These are phyloP conservation scores for Watsonalla binaria DNA, from an alignment of 2,888 invertebrate genomes.

Conservation along the genomic window DNA sequence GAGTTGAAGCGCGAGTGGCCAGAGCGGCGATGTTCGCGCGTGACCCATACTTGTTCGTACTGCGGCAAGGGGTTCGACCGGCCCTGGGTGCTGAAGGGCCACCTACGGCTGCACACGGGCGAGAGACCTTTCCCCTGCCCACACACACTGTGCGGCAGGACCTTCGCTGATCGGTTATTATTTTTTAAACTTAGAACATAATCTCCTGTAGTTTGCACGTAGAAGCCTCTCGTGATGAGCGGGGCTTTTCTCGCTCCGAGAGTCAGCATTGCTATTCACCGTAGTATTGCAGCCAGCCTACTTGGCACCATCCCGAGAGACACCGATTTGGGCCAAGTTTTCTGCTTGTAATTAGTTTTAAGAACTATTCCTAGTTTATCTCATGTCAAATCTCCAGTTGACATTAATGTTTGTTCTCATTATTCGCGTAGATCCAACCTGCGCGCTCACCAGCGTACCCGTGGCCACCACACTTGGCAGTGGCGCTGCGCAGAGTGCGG, in stretches of 20 bases:
- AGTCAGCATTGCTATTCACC: no score
- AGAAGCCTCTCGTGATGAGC: no score
- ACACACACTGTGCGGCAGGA: conserved; percentile 77
- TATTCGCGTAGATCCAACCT: conserved; percentile 86
- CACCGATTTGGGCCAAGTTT: no score
- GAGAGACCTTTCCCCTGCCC: conserved; percentile 85
- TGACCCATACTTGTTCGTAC: conserved; percentile 74
- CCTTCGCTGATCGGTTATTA: conserved; percentile 82
- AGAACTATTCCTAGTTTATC: no score
- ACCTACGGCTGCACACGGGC: conserved; percentile 83
- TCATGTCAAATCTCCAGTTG: no score
- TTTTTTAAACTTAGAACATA: not conserved
- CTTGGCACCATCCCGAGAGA: no score
- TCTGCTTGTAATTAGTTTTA: no score
- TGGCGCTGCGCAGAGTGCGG: conserved; percentile 82
- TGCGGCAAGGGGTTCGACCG: conserved; percentile 83
- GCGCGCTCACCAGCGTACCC: conserved; percentile 84
- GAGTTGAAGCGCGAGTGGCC: conserved; percentile 17
- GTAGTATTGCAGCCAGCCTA: no score
- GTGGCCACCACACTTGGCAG: conserved; percentile 83
- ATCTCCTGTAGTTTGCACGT: no score
- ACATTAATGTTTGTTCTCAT: no score
- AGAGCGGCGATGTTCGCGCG: conserved; percentile 35
- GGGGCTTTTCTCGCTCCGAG: no score
- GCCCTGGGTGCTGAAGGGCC: conserved; percentile 84